Percentiles rank a stretch among this genome's conserved stretches.
phyloP scores from a whole-genome alignment of 2,888 invertebrate genomes.

The Plusia festucae region DNA sequence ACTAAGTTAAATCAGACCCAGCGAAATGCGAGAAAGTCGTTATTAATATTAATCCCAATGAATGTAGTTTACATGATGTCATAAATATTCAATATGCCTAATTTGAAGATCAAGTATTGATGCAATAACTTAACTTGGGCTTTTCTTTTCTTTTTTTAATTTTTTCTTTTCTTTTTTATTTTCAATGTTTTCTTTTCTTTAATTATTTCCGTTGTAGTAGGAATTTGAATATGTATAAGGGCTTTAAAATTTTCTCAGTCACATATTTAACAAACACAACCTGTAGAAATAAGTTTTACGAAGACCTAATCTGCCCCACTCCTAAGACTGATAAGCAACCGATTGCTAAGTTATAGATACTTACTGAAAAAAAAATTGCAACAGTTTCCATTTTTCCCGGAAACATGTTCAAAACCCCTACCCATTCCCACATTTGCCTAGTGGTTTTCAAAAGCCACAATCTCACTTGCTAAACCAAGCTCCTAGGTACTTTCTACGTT shows the following conservation, averaged over 20 bases:
- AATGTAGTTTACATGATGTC: background rate
- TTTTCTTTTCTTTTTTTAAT: no score
- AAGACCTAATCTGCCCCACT: background rate
- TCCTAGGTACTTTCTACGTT: constrained; percentile 47
- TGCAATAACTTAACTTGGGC: background rate
- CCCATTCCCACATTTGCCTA: no score
- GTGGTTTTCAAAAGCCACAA: background rate
- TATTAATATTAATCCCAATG: constrained; percentile 1
- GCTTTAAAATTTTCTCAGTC: background rate
- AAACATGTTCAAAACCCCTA: no score
- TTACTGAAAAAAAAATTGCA: no score
- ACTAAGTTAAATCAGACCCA: background rate
- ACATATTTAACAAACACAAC: background rate
- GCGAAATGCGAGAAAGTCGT: background rate
- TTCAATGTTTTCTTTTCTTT: no score
- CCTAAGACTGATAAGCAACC: no score
- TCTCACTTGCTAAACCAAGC: constrained; percentile 8
- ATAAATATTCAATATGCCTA: background rate
- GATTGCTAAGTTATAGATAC: background rate
- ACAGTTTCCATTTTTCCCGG: no score
- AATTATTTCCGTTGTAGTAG: background rate
- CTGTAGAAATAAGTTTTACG: background rate
- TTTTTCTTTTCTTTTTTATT: no score
- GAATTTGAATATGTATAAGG: background rate
- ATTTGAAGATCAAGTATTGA: background rate